A percentile compares a stretch with the other conserved stretches of the same genome.
Conservation (phyloP, 2,113 vertebrate species). For the Pachypanchax playfairii region DNA sequence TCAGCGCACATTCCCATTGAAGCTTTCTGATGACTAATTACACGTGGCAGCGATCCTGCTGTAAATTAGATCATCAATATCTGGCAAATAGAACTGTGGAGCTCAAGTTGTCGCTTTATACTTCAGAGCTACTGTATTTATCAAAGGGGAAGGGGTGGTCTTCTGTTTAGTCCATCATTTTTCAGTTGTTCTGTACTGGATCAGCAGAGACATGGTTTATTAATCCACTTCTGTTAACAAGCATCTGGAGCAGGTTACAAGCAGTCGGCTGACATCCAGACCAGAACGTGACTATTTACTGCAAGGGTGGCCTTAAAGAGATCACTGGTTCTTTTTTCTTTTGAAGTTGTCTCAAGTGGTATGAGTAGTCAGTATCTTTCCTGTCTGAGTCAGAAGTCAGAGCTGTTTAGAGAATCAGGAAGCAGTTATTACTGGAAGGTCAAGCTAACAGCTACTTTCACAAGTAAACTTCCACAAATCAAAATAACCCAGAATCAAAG, state of each 20-base stretch:
- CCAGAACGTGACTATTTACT: slow-evolving; percentile 58
- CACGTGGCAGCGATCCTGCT: slow-evolving; percentile 32
- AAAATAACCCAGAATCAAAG: too few relatives aligned
- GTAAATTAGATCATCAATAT: slow-evolving; percentile 62
- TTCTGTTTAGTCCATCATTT: slow-evolving; percentile 30
- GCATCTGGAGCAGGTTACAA: slow-evolving; percentile 59
- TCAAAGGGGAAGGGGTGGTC: slow-evolving; percentile 4
- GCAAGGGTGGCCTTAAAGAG: slow-evolving; percentile 47
- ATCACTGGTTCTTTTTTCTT: too few relatives aligned
- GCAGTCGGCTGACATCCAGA: slow-evolving; percentile 37
- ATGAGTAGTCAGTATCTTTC: too few relatives aligned
- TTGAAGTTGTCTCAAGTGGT: too few relatives aligned
- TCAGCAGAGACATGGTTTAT: slow-evolving; percentile 51
- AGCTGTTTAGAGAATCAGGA: too few relatives aligned
- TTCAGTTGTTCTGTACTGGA: slow-evolving; percentile 40
- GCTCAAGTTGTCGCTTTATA: slow-evolving; percentile 32
- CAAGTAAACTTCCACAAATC: too few relatives aligned
- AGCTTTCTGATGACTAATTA: slow-evolving; percentile 57
- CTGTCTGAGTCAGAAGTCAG: too few relatives aligned
- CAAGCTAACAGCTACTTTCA: too few relatives aligned
- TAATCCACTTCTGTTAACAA: slow-evolving; percentile 46
- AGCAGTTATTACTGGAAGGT: too few relatives aligned
- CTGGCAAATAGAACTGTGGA: slow-evolving; percentile 27
- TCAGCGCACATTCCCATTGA: slow-evolving; percentile 40
- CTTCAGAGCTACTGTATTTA: slow-evolving; percentile 59